phyloP scores from a whole-genome alignment of 1,140 invertebrate genomes.

The Campoletis sonorensis region DNA sequence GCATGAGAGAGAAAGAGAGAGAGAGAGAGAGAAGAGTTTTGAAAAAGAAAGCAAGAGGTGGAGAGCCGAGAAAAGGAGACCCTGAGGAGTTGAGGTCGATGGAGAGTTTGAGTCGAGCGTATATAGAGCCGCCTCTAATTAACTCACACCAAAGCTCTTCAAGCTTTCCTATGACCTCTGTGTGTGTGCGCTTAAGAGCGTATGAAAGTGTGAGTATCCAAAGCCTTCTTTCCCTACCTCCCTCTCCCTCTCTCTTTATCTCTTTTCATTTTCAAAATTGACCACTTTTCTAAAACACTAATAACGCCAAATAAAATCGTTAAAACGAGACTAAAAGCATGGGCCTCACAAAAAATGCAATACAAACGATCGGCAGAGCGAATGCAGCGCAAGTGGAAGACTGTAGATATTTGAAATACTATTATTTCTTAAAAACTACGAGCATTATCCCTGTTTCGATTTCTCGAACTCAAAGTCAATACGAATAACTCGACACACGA shows the following conservation, averaged over 20 bases:
- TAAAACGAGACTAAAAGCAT: constrained; percentile 1
- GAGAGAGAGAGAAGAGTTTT: background rate
- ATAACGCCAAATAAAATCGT: background rate
- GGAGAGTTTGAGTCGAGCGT: constrained; percentile 16
- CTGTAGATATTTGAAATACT: no score
- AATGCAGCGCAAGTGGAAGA: no score
- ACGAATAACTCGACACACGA: no score
- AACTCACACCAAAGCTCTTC: constrained; percentile 58
- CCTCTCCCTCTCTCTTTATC: background rate
- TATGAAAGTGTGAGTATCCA: background rate
- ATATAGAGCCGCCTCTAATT: constrained; percentile 63
- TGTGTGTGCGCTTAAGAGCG: background rate
- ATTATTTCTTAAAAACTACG: no score
- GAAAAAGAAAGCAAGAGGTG: constrained; percentile 15
- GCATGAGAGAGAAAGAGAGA: background rate
- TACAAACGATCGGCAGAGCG: no score
- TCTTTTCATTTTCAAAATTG: constrained; percentile 8
- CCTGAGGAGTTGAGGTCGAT: constrained; percentile 22
- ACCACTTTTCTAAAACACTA: constrained; percentile 8
- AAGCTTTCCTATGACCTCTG: constrained; percentile 23
- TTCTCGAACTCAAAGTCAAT: no score
- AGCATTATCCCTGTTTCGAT: no score
- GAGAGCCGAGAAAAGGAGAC: constrained; percentile 7
- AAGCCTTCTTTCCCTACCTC: background rate
- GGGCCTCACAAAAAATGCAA: background rate